Base-by-base conservation (phyloP, 2,113 vertebrate genomes). In the Calidris pygmaea region DNA sequence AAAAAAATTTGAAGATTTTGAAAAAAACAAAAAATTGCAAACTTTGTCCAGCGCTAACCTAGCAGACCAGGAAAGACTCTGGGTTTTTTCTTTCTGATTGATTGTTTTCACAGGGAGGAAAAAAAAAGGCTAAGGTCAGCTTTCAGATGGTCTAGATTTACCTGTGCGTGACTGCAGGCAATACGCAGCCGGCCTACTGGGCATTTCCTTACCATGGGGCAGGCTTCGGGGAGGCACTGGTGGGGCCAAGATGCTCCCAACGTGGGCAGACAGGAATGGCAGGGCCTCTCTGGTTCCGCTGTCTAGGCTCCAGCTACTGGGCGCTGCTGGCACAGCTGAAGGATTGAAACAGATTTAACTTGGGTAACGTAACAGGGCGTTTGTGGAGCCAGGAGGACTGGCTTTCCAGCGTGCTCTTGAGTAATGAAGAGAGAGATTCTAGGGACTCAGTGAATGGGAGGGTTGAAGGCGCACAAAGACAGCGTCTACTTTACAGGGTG, bases 231-330 rank as follows among this genome's bases (percentile, higher is more conserved):
- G 98, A 97, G 99, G 98, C 91, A 99, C 98, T 93, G 99, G 98
- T 91, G 99, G 99, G 95, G 98, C 98, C 98, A 98, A 97, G 82
- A 97, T 98, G 85, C 95, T 98, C 97, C 98, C 99, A 89, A 97
- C 98, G 72, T 99, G 98, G 93, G 98, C 96, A 92, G 98, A 98
- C 97, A 99, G 98, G 98, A 99, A 99, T 94, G 99, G 98, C 96
- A 99, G 97, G 66, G 98, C 98, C 96, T 99, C 99, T 95, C 97
- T 97, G 97, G 98, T 99, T 95, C 99, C 98, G 35, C 99, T 99
- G 97, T 99, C 99, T 97, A 99, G 97, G 97, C 98, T 99, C 99
- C 99, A 99, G 98, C 98, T 99, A 96, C 98, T 98, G 96, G 98
- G 98, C 47, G 98, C 97, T 93, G 98, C 98, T 95, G 99, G 98